Percentiles rank a stretch among this genome's conserved stretches.
Conservation (phyloP, 1,140 invertebrate genomes). For the Lepidurus apus region DNA sequence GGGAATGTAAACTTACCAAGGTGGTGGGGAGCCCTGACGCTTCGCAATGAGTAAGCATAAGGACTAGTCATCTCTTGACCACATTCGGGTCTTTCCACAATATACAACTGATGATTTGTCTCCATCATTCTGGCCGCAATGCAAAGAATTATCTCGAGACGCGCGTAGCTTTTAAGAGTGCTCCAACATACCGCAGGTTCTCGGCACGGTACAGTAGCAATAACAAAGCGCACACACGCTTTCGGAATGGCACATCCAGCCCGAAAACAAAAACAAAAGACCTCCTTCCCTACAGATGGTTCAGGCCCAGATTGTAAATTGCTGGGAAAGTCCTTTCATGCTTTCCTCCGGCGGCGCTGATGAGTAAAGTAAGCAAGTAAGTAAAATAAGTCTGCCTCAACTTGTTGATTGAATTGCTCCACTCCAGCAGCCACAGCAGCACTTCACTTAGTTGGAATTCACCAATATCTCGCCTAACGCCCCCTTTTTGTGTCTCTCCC, state of each 20-base stretch:
- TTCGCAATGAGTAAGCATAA: constrained; percentile 3
- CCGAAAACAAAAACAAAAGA: not conserved
- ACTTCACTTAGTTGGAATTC: constrained; percentile 15
- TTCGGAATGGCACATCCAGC: not conserved
- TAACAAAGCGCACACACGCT: not conserved
- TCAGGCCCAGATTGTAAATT: not conserved
- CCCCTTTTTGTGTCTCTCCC: not conserved
- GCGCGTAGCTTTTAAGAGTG: not conserved
- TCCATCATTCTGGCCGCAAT: constrained; percentile 4
- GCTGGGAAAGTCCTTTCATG: constrained; percentile 2
- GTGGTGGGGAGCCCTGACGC: not conserved
- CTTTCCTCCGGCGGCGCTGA: not conserved
- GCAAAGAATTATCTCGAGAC: not conserved
- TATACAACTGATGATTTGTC: constrained; percentile 17
- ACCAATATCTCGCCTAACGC: not conserved
- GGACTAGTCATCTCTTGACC: constrained; percentile 9
- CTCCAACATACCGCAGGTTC: not conserved
- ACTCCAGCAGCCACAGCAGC: not conserved
- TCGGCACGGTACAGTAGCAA: not conserved
- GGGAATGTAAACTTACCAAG: not conserved
- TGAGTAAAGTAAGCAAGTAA: constrained; percentile 2
- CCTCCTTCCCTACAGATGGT: not conserved
- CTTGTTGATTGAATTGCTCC: constrained; percentile 12
- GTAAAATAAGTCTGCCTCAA: not conserved
- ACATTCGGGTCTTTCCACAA: constrained; percentile 12